Conservation (phyloP, 2,797 vertebrate genomes). For the Sebastes trivittatus region DNA sequence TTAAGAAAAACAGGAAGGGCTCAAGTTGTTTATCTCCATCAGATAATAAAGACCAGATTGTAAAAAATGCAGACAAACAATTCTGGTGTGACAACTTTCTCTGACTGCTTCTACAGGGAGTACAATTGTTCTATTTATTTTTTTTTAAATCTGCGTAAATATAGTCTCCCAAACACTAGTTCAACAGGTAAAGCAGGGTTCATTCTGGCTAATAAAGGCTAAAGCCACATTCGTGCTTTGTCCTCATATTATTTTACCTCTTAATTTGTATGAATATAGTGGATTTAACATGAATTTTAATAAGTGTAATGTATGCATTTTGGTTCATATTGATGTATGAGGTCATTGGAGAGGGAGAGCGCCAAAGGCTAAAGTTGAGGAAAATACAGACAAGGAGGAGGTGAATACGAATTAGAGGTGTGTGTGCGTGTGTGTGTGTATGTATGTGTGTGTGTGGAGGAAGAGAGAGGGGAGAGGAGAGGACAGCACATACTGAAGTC, state of each 20-base stretch:
- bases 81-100: background rate
- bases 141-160: background rate
- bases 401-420: conserved; percentile 54
- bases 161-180: background rate
- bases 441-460: background rate
- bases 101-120: background rate
- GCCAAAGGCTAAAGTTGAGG: conserved; percentile 70
- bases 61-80: conserved; percentile 5
- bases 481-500: conserved; percentile 84
- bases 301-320: conserved; percentile 59
- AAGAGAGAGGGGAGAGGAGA: conserved; percentile 34
- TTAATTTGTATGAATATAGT: conserved; percentile 55
- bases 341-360: conserved; percentile 58
- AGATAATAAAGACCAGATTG: conserved; percentile 5
- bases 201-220: background rate
- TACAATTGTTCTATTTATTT: background rate
- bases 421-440: background rate
- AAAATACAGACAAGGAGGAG: conserved; percentile 48
- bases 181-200: conserved; percentile 38
- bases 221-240: background rate
- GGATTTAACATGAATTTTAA: conserved; percentile 59
- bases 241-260: conserved; percentile 42
- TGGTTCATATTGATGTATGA: conserved; percentile 63
- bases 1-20: conserved; percentile 1
- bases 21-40: conserved; percentile 41